These are phyloP conservation scores for Pachyrhynchus sulphureomaculatus DNA, from an alignment of 1,140 invertebrate species.

Conservation along the genomic window DNA sequence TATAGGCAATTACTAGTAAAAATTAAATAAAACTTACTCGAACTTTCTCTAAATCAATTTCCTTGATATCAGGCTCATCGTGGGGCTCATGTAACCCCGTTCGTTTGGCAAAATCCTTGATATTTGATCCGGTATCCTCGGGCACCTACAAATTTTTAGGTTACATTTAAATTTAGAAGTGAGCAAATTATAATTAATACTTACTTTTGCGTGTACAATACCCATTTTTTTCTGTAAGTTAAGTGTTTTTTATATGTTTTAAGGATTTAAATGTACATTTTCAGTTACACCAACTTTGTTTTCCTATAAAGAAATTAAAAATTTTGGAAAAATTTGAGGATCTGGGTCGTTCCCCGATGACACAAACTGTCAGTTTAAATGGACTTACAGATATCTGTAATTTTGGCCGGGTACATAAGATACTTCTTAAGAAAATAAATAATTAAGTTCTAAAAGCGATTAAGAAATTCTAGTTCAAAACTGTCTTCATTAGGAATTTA, in stretches of 20 bases:
- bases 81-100: constrained; percentile 9
- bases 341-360: neutral
- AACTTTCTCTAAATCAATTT: constrained; percentile 33
- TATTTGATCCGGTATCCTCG: constrained; percentile 25
- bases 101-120: constrained; percentile 18
- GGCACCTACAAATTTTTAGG: constrained; percentile 30
- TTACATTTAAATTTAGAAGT: constrained; percentile 23
- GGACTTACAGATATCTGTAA: neutral
- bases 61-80: constrained; percentile 21
- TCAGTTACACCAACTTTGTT: neutral
- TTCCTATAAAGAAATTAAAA: neutral
- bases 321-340: constrained; percentile 8
- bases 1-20: neutral
- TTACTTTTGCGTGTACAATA: constrained; percentile 33
- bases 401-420: neutral
- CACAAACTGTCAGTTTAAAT: constrained; percentile 1
- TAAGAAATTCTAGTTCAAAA: too few relatives aligned
- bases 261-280: neutral
- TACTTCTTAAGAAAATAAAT: neutral
- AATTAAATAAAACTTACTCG: constrained; percentile 12
- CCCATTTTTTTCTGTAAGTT: constrained; percentile 24
- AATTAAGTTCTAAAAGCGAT: too few relatives aligned
- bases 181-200: neutral
- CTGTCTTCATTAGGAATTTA: too few relatives aligned
- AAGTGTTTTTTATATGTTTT: neutral